These are phyloP conservation scores for Xiphydria camelus DNA, from an alignment of 2,888 invertebrate species.

Conservation along the genomic window DNA sequence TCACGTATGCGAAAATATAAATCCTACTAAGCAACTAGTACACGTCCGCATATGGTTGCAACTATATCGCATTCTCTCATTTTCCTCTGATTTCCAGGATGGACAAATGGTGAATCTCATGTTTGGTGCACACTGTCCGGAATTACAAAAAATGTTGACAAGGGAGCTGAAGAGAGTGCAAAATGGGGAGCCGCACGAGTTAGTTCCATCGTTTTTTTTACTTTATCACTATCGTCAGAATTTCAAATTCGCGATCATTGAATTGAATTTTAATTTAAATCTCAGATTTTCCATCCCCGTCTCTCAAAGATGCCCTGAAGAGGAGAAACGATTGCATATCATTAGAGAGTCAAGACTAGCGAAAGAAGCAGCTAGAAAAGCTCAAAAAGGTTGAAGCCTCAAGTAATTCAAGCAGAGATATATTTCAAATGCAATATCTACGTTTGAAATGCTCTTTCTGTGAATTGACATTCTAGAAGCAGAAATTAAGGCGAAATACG, in stretches of 20 bases:
- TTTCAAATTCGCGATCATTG: not conserved
- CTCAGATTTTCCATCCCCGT: slow-evolving; percentile 48
- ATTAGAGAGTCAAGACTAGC: slow-evolving; percentile 43
- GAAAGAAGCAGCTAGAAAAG: slow-evolving; percentile 45
- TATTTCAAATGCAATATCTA: no score
- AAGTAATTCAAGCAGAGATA: not conserved
- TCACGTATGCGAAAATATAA: slow-evolving; percentile 34
- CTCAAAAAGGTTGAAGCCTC: slow-evolving; percentile 40
- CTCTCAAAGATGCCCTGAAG: slow-evolving; percentile 60
- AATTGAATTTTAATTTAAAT: not conserved
- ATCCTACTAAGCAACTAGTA: not conserved
- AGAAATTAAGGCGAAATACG: slow-evolving; percentile 44
- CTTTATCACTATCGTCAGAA: no score
- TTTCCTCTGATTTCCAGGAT: slow-evolving; percentile 62
- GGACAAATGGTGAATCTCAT: slow-evolving; percentile 79
- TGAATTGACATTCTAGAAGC: slow-evolving; percentile 45
- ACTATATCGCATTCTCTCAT: not conserved
- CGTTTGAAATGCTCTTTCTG: no score
- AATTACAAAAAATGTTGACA: slow-evolving; percentile 71
- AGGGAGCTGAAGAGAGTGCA: slow-evolving; percentile 61
- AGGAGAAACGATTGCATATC: slow-evolving; percentile 46
- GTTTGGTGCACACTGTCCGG: slow-evolving; percentile 86
- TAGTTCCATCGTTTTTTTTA: slow-evolving; percentile 20
- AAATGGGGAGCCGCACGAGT: slow-evolving; percentile 46
- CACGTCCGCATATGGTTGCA: not conserved